phyloP scores from a whole-genome alignment of 2,888 invertebrate species.

The Parascotia fuliginaria region DNA sequence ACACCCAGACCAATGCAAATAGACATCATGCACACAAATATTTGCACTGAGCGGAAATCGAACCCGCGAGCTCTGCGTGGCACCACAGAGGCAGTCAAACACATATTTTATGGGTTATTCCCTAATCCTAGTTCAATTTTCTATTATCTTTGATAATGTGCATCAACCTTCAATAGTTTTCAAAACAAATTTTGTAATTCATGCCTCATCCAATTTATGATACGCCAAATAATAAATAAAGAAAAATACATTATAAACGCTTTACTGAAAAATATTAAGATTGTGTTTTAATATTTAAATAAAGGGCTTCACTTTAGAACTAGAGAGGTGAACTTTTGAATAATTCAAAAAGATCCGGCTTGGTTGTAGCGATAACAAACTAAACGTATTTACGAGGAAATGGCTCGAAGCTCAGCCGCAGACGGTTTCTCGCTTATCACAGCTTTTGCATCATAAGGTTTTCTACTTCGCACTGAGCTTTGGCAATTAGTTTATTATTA shows the following conservation, averaged over 20 bases:
- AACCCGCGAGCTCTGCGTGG: too few species aligned
- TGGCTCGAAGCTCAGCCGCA: slow-evolving; percentile 27
- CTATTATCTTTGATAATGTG: too few species aligned
- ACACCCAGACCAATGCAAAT: too few species aligned
- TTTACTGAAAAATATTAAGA: slow-evolving; percentile 9
- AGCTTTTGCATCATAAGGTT: slow-evolving; percentile 4
- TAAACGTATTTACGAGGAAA: slow-evolving; percentile 40
- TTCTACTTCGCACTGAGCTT: neutral
- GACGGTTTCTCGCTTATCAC: slow-evolving; percentile 33
- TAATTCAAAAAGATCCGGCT: slow-evolving; percentile 38
- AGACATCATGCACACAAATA: too few species aligned
- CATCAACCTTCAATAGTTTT: too few species aligned
- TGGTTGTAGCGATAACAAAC: slow-evolving; percentile 37
- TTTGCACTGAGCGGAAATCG: too few species aligned
- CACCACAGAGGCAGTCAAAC: too few species aligned
- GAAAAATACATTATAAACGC: slow-evolving; percentile 24
- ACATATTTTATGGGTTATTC: too few species aligned
- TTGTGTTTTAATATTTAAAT: slow-evolving; percentile 49
- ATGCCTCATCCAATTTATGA: neutral
- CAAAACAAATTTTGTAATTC: neutral
- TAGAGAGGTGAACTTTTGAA: slow-evolving; percentile 41
- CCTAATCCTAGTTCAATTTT: too few species aligned
- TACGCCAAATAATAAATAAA: slow-evolving; percentile 28
- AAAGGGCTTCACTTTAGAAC: slow-evolving; percentile 38
- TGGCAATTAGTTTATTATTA: neutral